Evolutionary conservation across 2,888 invertebrate species (phyloP).

Genomic region (Drepanosiphum platanoidis): DNA sequence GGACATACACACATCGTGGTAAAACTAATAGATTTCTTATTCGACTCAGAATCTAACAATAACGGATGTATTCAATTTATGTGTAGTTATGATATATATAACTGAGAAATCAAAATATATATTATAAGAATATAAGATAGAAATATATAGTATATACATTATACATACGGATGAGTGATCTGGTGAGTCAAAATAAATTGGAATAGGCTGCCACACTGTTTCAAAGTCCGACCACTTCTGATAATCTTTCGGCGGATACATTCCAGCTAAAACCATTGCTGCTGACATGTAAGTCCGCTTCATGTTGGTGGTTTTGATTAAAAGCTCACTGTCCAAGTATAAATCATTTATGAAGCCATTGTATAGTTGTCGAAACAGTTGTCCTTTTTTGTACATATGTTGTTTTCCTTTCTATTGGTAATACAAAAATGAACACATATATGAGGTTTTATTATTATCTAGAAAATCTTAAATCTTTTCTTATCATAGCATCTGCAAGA

Average conservation of each 20-base stretch:
- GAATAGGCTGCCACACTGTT: slow-evolving; percentile 81
- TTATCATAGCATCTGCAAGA: no score
- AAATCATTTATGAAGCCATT: slow-evolving; percentile 70
- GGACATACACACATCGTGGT: no score
- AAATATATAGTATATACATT: not conserved
- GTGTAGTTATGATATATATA: no score
- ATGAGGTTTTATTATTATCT: no score
- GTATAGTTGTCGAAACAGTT: slow-evolving; percentile 80
- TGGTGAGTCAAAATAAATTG: slow-evolving; percentile 75
- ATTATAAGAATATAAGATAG: not conserved
- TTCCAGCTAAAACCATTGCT: slow-evolving; percentile 68
- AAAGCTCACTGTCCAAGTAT: slow-evolving; percentile 73
- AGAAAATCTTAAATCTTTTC: no score
- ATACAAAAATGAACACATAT: no score
- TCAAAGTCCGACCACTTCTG: slow-evolving; percentile 67
- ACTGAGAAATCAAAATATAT: no score
- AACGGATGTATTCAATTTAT: not conserved
- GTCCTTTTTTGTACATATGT: slow-evolving; percentile 80
- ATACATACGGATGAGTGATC: slow-evolving; percentile 25
- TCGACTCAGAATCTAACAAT: no score
- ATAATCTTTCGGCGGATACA: slow-evolving; percentile 74
- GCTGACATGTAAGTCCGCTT: slow-evolving; percentile 63
- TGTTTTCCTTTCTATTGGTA: slow-evolving; percentile 74
- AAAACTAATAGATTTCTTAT: no score
- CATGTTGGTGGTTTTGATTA: slow-evolving; percentile 64